Evolutionary conservation across 2,797 vertebrate species (phyloP), one percentile per base, ranked within the genome.

Genomic region (Danionella dracula): DNA sequence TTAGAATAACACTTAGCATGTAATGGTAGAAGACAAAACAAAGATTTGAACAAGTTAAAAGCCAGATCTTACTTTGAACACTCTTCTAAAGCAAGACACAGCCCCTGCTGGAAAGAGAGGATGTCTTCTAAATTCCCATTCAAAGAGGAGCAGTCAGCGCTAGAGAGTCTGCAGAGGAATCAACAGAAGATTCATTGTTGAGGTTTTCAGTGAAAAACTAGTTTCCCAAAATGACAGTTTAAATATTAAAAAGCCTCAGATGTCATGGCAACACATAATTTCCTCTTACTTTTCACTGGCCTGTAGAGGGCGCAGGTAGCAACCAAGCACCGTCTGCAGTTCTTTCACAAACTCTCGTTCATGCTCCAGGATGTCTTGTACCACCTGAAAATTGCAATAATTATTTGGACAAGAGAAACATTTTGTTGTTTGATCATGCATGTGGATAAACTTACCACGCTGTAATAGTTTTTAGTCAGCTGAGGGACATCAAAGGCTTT

Each of bases 381-480:
- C 92, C 49, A 98, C 96, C 97, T 99, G 85, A 13, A 61, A 74
- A 64, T 60, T 78, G 71, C 35, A 51, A 50, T 60, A 15, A 42
- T 27, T 1, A 19, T 1, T 29, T 6, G 29, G 16, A 17, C 16
- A 29, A 41, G 37, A 27, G n/a, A n/a, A n/a, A n/a, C n/a, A n/a
- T n/a, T n/a, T 6, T 6, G 23, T 27, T 27, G 23, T 8, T 16
- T 8, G 35, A 7, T 42, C 15, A 20, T 31, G 41, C 5, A 29
- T 12, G 1, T 4, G 0, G 46, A 50, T 15, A 45, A 35, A 84
- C 94, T 94, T 86, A 98, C 96, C 92, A 94, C 91, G 57, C 81
- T 90, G 82, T 94, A 99, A 88, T 99, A 99, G 86, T 96, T 99
- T 89, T 98, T 99, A 40, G 94, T 98, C 81, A 98, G 85, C 67